Conservation (phyloP, 2,113 vertebrate genomes). For the Fulmarus glacialis region DNA sequence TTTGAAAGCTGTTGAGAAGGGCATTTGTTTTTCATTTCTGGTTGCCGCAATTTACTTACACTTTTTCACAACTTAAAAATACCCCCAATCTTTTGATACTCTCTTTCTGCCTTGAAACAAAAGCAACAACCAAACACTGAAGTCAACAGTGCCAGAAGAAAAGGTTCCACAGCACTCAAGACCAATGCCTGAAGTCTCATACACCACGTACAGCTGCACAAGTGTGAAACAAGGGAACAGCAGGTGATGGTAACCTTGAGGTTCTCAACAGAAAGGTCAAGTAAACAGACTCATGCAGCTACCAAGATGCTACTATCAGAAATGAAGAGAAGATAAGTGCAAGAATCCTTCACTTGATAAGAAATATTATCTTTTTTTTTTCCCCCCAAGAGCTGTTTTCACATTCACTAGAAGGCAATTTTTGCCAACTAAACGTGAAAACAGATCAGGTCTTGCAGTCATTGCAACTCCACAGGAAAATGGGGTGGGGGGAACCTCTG, state of each 20-base stretch:
- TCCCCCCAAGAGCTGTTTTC: background rate
- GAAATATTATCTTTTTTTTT: too few relatives aligned
- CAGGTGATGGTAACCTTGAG: background rate
- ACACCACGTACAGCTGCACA: background rate
- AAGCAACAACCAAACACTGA: background rate
- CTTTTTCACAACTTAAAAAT: background rate
- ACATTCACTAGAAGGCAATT: background rate
- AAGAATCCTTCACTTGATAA: background rate
- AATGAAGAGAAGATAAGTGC: background rate
- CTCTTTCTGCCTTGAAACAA: background rate
- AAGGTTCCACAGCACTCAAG: background rate
- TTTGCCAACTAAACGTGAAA: background rate
- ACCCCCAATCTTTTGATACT: background rate
- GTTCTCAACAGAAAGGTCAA: background rate
- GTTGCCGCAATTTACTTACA: background rate
- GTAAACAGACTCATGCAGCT: accelerated
- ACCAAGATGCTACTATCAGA: background rate
- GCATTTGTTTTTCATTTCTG: background rate
- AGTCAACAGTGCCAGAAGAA: background rate
- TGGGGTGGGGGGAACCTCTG: accelerated
- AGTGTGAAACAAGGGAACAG: background rate
- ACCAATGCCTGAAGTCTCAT: background rate
- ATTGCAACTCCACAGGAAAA: background rate
- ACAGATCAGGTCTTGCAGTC: background rate
- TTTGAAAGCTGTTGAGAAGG: background rate